A percentile compares a stretch with the other conserved stretches of the same genome.
Conservation (phyloP, 2,888 invertebrate species). For the Caenorhabditis doughertyi region DNA sequence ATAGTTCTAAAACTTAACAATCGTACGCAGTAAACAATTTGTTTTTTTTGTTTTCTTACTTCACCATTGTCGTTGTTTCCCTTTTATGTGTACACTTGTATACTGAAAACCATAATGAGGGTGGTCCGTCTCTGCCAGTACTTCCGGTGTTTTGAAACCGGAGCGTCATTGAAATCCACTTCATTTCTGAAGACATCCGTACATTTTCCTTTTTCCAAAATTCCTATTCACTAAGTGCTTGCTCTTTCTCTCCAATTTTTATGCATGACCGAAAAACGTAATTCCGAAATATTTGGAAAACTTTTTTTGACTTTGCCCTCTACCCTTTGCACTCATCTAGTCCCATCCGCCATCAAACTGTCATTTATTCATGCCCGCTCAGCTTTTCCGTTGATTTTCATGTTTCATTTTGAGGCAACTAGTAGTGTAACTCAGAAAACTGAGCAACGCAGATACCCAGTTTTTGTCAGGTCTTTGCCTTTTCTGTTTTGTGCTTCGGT, state of each 20-base stretch:
- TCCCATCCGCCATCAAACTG: conserved; percentile 34
- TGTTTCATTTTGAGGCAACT: conserved; percentile 22
- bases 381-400: conserved; percentile 12
- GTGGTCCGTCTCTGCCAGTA: conserved; percentile 36
- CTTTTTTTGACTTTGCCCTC: conserved; percentile 31
- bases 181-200: conserved; percentile 59
- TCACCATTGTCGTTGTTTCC: conserved; percentile 13
- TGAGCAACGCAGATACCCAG: not conserved
- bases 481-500: conserved; percentile 12
- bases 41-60: not conserved
- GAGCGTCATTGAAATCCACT: conserved; percentile 58
- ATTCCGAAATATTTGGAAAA: conserved; percentile 16
- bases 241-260: conserved; percentile 22
- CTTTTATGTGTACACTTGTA: conserved; percentile 17
- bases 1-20: too few species aligned
- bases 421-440: conserved; percentile 4
- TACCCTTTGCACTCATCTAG: conserved; percentile 21
- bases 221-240: conserved; percentile 40
- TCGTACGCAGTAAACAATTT: not conserved
- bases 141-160: conserved; percentile 64
- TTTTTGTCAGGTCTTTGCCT: conserved; percentile 1
- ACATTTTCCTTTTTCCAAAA: conserved; percentile 40
- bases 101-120: conserved; percentile 44
- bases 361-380: conserved; percentile 47
- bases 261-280: conserved; percentile 57